Evolutionary conservation across 1,140 invertebrate species (phyloP), one percentile per base, ranked within the genome.

Genomic region (Pteromalus puparum): DNA sequence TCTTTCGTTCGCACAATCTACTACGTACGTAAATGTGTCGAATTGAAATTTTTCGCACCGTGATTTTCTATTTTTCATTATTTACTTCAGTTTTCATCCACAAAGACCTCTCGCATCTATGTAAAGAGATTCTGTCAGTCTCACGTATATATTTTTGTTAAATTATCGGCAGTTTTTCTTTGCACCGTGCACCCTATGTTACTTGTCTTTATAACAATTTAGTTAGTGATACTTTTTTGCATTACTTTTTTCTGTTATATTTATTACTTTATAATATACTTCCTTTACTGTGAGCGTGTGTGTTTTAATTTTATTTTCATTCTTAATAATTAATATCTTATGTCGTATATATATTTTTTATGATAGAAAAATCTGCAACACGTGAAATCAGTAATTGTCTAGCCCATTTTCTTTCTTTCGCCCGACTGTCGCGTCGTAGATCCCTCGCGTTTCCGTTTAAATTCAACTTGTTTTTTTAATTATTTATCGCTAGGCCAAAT

Each of bases 81-180:
- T 53, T 70, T 7, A 83, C 34, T 68, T 68, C 18, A 53, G 7
- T 70, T 21, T 10, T 46, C 26, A 21, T 68, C 34, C 28, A 67
- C 38, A 28, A 82, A 65, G 30, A 82, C 30, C 34, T 70, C 73
- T 26, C 42, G 73, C 67, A 70, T 53, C 46, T 81, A 81, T 61
- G 28, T 70, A 73, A 86, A 85, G 48, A 86, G 78, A 78, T 84
- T 87, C 86, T 84, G 87, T 89, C 88, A 89, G 88, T 89, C 88
- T 88, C 88, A 88, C 78, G 30, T 86, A 61, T 87, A 53, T 79
- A 80, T 68, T 24, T 81, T 81, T 53, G 26, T 87, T 82, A 86
- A 86, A 88, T 84, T 87, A 89, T 86, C 85, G 88, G 88, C 88
- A 89, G 87, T 87, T 87, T 89, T 84, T 82, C 85, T 86, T 48